Evolutionary conservation across 2,888 invertebrate genomes (phyloP).

Genomic region (Amphipoea lucens): DNA sequence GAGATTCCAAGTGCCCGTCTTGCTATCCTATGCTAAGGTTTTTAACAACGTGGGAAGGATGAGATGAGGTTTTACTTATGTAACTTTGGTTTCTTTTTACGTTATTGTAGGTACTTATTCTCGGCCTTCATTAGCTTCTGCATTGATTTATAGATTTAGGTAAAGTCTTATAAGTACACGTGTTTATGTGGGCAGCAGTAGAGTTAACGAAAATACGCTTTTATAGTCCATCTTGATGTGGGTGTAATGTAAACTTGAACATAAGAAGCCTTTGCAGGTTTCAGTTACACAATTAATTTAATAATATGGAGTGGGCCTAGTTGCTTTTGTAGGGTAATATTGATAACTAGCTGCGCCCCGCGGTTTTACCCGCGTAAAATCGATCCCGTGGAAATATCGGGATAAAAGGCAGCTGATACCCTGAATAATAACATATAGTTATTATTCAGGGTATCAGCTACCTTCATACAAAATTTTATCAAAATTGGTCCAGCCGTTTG

Average conservation of each 20-base stretch:
- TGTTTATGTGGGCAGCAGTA: slow-evolving; percentile 21
- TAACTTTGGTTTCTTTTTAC: slow-evolving; percentile 26
- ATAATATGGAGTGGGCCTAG: not conserved
- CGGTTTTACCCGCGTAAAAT: too few species aligned
- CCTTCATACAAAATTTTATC: too few species aligned
- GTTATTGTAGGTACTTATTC: slow-evolving; percentile 12
- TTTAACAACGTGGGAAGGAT: slow-evolving; percentile 2
- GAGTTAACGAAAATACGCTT: slow-evolving; percentile 1
- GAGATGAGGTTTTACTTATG: slow-evolving; percentile 24
- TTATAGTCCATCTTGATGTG: not conserved
- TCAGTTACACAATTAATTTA: not conserved
- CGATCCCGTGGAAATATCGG: too few species aligned
- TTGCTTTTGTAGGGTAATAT: not conserved
- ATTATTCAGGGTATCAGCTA: too few species aligned
- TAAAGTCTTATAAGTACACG: not conserved
- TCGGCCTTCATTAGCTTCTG: not conserved
- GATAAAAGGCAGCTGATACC: too few species aligned
- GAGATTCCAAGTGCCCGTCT: slow-evolving; percentile 14
- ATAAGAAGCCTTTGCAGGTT: not conserved
- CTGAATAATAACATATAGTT: too few species aligned
- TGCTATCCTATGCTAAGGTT: slow-evolving; percentile 11
- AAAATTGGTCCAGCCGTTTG: too few species aligned
- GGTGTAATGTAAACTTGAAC: slow-evolving; percentile 3
- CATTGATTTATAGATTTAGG: slow-evolving; percentile 9
- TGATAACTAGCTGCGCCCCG: not conserved